Evolutionary conservation across 2,888 invertebrate species (phyloP), one percentile per base, ranked within the genome.

Genomic region (Candidula unifasciata): DNA sequence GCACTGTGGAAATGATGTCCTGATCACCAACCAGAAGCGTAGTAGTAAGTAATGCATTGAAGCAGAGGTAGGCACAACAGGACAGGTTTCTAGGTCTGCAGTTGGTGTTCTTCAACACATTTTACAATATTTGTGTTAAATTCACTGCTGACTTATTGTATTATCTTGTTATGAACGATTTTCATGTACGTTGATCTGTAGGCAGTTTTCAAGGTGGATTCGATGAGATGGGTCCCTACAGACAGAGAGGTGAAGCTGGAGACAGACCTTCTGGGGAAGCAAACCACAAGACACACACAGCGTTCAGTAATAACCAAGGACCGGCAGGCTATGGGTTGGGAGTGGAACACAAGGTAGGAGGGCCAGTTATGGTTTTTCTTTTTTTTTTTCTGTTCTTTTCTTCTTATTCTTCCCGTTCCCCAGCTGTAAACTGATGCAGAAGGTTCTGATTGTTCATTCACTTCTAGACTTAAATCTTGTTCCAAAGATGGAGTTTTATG

Each of bases 191-290:
- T 66, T 69, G 5, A 35, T 33, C n/a, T 76, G 24, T 68, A 84
- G 84, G 52, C 35, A 77, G 80, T 64, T 82, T 79, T 27, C 60
- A 52, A 18, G 68, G 77, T 8, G 83, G 73, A 30, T 78, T 60
- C 37, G 80, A 86, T 18, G 79, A 86, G 73, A 84, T 71, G 76
- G 82, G 84, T n/a, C 82, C 83, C 18, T 78, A 66, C 27, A 24
- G 79, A 27, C 84, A 86, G 13, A 66, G 84, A 60, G 8, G 76
- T 54, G 71, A 82, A 21, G n/a, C 52, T 13, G 37, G 44, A 37
- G 73, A 73, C 27, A 6, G 33, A 1, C 35, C 60, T 27, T 33
- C 71, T 6, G 57, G 71, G 1, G 73, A 73, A 35, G 64, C 2
- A 2, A 54, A 60, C 24, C 81, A 71, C 21, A 33, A n/a, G 27